Percentiles rank a stretch among this genome's conserved stretches.
phyloP scores from a whole-genome alignment of 2,113 vertebrate species.

The Circaetus cinerascens region DNA sequence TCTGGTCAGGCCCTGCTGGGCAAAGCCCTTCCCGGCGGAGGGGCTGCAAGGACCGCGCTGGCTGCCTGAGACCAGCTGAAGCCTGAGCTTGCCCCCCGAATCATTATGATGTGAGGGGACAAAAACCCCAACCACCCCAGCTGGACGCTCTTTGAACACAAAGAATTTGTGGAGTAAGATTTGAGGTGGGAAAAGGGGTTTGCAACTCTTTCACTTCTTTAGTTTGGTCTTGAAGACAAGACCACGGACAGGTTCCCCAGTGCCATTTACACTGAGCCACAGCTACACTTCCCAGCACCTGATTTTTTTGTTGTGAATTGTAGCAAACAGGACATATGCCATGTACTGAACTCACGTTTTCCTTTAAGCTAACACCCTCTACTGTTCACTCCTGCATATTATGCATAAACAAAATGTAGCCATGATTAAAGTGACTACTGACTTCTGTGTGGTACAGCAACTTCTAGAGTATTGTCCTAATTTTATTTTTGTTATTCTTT shows the following conservation, averaged over 20 bases:
- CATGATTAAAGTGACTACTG: background rate
- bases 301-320: background rate
- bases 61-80: background rate
- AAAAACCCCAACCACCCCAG: background rate
- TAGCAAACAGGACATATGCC: background rate
- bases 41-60: fast-evolving
- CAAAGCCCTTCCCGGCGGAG: fast-evolving
- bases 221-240: background rate
- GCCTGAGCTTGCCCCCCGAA: background rate
- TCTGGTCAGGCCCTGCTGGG: background rate
- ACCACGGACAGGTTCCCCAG: fast-evolving
- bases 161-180: background rate
- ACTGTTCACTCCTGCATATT: constrained; percentile 13
- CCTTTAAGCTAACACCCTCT: constrained; percentile 52
- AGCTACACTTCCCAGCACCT: background rate
- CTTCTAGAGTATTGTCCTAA: background rate
- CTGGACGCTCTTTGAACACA: background rate
- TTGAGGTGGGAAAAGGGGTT: background rate
- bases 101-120: background rate
- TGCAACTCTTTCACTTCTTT: background rate
- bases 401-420: background rate
- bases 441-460: background rate
- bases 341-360: background rate
- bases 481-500: background rate
- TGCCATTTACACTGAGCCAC: background rate